Base-by-base conservation (phyloP, 2,113 vertebrate genomes). In the Carettochelys insculpta region DNA sequence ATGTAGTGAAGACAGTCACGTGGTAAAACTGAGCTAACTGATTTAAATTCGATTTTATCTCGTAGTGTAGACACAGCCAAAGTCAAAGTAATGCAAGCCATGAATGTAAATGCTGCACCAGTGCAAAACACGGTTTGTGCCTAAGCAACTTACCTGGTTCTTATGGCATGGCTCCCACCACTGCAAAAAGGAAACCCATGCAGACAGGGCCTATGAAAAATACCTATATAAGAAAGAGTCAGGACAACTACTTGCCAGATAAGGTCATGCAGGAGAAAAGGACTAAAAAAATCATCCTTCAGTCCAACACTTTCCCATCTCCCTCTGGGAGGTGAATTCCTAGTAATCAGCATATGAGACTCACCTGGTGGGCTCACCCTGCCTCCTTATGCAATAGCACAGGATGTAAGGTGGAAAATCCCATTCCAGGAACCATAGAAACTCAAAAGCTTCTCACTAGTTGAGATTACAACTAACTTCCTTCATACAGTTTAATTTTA, bases 31-130 rank as follows among this genome's bases (percentile, higher is more conserved):
- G n/a, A n/a, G n/a, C n/a, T n/a, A n/a, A n/a, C n/a, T n/a, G n/a
- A n/a, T n/a, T n/a, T n/a, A n/a, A n/a, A n/a, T n/a, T n/a, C n/a
- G n/a, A n/a, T n/a, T n/a, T n/a, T n/a, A n/a, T n/a, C n/a, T n/a
- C n/a, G n/a, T n/a, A n/a, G n/a, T n/a, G n/a, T n/a, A 48, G 12
- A 12, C 12, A 48, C 14, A 56, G 54, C 11, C 5, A 2, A 48
- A 11, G 9, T 16, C 25, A 10, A 54, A 6, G 19, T 4, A 24
- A 0, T 16, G 53, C 2, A 0, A 5, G 2, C 41, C 5, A 1
- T 0, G 24, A 56, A 5, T 4, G 2, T 29, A 82, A 52, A 13
- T 7, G 8, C 2, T 0, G 3, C 14, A 19, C 19, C 1, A 12
- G 25, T 0, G 71, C 11, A 75, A 45, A 45, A 68, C 11, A n/a